phyloP scores from a whole-genome alignment of 2,888 invertebrate species.

The Pseudoips prasinana region DNA sequence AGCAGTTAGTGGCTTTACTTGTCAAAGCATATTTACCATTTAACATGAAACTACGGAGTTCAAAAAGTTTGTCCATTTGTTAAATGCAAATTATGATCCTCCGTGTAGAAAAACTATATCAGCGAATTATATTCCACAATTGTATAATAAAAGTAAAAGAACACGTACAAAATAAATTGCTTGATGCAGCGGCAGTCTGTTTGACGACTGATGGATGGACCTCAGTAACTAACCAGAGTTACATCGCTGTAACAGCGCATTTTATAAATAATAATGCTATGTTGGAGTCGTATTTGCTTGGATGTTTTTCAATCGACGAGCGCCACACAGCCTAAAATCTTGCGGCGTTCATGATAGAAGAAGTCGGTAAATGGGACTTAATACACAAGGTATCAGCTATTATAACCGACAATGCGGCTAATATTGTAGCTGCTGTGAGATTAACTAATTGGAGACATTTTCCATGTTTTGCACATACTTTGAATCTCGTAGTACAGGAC shows the following conservation, averaged over 20 bases:
- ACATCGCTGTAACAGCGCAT: slow-evolving; percentile 16
- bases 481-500: neutral
- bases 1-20: slow-evolving; percentile 1
- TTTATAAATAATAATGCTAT: slow-evolving; percentile 3
- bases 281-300: neutral
- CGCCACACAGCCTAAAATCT: too few species aligned
- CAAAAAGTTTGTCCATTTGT: slow-evolving; percentile 1
- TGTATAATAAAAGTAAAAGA: slow-evolving; percentile 1
- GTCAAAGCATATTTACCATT: neutral
- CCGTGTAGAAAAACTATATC: slow-evolving; percentile 1
- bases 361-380: too few species aligned
- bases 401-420: too few species aligned
- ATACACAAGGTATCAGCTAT: too few species aligned
- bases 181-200: slow-evolving; percentile 8
- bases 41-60: neutral
- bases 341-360: too few species aligned
- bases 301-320: neutral
- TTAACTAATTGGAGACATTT: neutral
- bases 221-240: slow-evolving; percentile 13
- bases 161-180: neutral
- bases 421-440: slow-evolving; percentile 1
- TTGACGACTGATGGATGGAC: slow-evolving; percentile 22
- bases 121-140: neutral
- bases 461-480: slow-evolving; percentile 1
- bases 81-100: neutral